Evolutionary conservation across 2,888 invertebrate species (phyloP), one percentile per base, ranked within the genome.

Genomic region (Catocala fraxini): DNA sequence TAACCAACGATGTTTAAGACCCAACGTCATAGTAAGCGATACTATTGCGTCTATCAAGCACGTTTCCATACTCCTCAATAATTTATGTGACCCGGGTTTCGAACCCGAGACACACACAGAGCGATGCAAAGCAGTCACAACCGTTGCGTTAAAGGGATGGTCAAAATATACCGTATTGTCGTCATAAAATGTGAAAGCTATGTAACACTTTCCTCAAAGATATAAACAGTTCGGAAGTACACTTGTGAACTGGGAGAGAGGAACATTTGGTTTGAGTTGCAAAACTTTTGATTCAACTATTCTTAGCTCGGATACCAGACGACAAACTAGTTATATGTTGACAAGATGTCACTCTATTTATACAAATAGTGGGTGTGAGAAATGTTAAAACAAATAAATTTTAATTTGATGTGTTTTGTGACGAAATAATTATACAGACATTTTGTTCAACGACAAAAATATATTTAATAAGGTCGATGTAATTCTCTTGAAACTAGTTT

Each of bases 171-270:
- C 61, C 51, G 49, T 64, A 53, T 63, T 60, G 61, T 62, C 59
- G 41, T 59, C 51, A 53, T 55, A 43, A 46, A 65, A 72, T 72
- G 39, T 56, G 43, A 42, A 73, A 60, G 56, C 61, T 63, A 62
- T 59, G 49, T 59, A 42, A 63, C 39, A 35, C 1, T 10, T n/a
- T 11, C 10, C 33, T 34, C 5, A 15, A 47, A 15, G 10, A 25
- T 47, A 12, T 45, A 45, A 12, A 12, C 6, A 45, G 45, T 47
- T 47, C 25, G 47, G 33, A 49, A 49, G 35, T 34, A 47, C 47
- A 35, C 39, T 47, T 55, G 39, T 25, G 47, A 47, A 13, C 11
- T 47, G 15, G 9, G 7, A 15, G 25, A 13, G 47, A 25, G 47
- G 10, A 25, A 34, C n/a, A n/a, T 43, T 46, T 4, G 7, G 35